Conservation (phyloP, 1,140 invertebrate species). For the Glossosoma conforme region DNA sequence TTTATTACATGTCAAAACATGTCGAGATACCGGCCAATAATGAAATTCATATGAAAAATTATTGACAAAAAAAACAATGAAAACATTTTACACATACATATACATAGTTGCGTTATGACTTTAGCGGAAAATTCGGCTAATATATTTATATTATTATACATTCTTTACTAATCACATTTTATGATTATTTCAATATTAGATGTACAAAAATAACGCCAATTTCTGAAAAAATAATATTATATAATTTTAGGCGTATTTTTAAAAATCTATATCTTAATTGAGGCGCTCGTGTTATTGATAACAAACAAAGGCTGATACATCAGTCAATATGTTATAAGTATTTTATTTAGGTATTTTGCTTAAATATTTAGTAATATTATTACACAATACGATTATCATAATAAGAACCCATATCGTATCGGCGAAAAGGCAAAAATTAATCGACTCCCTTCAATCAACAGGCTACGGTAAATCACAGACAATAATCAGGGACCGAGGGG, state of each 20-base stretch:
- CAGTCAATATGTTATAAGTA: constrained; percentile 7
- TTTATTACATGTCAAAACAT: too few relatives aligned
- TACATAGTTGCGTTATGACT: too few relatives aligned
- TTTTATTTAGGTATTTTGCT: background rate
- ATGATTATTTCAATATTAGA: too few relatives aligned
- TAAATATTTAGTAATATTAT: background rate
- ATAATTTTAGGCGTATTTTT: background rate
- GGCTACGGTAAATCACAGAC: constrained; percentile 28
- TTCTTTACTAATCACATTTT: too few relatives aligned
- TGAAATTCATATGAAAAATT: too few relatives aligned
- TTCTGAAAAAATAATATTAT: constrained; percentile 4
- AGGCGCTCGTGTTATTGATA: background rate
- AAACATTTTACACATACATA: too few relatives aligned
- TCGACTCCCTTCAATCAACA: constrained; percentile 3
- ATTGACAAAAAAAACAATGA: too few relatives aligned
- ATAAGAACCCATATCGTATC: constrained; percentile 1
- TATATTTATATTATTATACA: too few relatives aligned
- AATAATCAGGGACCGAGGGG: constrained; percentile 7
- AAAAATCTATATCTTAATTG: background rate
- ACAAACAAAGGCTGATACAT: background rate
- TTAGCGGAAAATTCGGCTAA: too few relatives aligned
- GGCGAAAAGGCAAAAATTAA: constrained; percentile 2
- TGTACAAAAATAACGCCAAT: too few relatives aligned
- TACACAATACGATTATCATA: background rate
- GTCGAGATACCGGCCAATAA: too few relatives aligned